Conservation (phyloP, 1,140 invertebrate species). For the Proales similis region DNA sequence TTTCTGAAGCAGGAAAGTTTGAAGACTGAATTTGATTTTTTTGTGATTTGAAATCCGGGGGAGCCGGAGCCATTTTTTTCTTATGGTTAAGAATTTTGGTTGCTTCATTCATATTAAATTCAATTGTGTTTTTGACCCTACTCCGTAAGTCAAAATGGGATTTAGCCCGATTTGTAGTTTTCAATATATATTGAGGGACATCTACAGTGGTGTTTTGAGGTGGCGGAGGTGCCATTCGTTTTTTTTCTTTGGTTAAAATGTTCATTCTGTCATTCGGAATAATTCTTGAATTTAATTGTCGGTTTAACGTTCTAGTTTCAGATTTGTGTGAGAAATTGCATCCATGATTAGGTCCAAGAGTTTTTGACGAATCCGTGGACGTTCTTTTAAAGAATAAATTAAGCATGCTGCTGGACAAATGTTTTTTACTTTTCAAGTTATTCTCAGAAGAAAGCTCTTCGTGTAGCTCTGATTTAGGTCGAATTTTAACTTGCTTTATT, state of each 20-base stretch:
- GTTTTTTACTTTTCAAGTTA: no score
- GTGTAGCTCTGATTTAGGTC: constrained; percentile 23
- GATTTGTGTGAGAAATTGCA: no score
- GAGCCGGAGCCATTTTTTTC: background rate
- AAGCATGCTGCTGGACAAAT: no score
- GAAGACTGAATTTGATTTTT: no score
- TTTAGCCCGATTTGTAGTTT: background rate
- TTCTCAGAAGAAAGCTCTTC: no score
- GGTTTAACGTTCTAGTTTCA: no score
- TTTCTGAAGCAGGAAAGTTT: no score
- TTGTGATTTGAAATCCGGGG: constrained; percentile 13
- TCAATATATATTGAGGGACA: no score
- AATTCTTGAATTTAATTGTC: no score
- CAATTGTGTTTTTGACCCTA: background rate
- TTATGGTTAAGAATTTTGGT: background rate
- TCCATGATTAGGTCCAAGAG: no score
- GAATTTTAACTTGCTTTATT: constrained; percentile 2
- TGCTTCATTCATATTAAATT: background rate
- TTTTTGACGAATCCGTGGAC: no score
- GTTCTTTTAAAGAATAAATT: no score
- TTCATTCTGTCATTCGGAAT: background rate
- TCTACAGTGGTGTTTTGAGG: background rate
- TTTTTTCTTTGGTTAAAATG: constrained; percentile 25
- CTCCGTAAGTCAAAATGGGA: background rate
- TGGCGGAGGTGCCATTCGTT: constrained; percentile 25